Conservation (phyloP, 2,113 vertebrate species). For the Meriones unguiculatus region DNA sequence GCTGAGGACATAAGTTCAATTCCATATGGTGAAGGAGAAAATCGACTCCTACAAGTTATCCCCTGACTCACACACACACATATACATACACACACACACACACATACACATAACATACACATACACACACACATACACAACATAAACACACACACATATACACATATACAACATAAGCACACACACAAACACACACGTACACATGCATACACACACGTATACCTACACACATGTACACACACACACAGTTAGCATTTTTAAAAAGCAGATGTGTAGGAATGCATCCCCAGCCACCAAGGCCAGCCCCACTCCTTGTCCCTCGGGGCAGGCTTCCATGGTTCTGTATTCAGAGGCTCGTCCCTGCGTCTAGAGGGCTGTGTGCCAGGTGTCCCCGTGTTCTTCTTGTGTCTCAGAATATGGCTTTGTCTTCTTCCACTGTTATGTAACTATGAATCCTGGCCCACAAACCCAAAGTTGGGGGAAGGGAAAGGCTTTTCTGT, state of each 20-base stretch:
- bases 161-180: too few relatives aligned
- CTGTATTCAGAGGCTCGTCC: neutral
- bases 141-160: too few relatives aligned
- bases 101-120: neutral
- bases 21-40: neutral
- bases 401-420: neutral
- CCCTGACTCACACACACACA: neutral
- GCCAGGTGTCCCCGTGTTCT: neutral
- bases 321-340: neutral
- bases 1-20: neutral
- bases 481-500: neutral
- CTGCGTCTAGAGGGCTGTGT: neutral
- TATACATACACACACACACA: neutral
- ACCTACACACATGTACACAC: neutral
- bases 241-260: neutral
- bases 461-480: neutral
- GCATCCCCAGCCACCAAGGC: neutral
- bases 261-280: neutral
- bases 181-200: too few relatives aligned
- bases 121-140: neutral
- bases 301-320: neutral
- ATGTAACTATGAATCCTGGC: neutral
- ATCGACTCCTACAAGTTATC: neutral
- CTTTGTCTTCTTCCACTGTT: neutral
- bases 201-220: too few relatives aligned